A percentile compares a stretch with the other conserved stretches of the same genome.
phyloP scores from a whole-genome alignment of 1,140 invertebrate genomes.

The Bombus waltoni region DNA sequence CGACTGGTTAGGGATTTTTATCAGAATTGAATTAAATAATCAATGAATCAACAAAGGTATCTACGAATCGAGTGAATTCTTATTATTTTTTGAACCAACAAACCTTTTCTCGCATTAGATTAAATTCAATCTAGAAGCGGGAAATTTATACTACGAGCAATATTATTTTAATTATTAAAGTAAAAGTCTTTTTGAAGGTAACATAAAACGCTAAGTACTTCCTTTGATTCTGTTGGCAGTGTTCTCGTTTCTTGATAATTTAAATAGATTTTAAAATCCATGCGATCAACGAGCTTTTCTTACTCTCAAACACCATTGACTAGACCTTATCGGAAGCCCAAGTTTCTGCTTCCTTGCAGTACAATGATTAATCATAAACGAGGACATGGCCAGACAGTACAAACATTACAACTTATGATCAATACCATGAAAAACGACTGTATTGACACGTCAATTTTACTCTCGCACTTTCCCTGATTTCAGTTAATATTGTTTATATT shows the following conservation, averaged over 20 bases:
- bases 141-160: not conserved
- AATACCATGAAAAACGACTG: not conserved
- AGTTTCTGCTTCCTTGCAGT: slow-evolving; percentile 35
- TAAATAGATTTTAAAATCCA: slow-evolving; percentile 14
- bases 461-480: slow-evolving; percentile 32
- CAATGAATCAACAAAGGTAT: not conserved
- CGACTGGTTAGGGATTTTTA: not conserved
- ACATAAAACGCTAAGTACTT: slow-evolving; percentile 30
- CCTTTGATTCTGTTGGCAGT: slow-evolving; percentile 34
- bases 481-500: slow-evolving; percentile 19
- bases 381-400: slow-evolving; percentile 38
- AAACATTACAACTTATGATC: slow-evolving; percentile 2
- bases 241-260: slow-evolving; percentile 41
- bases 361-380: slow-evolving; percentile 47
- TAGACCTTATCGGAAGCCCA: slow-evolving; percentile 40
- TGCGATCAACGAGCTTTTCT: not conserved
- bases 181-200: slow-evolving; percentile 9
- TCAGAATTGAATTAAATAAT: not conserved
- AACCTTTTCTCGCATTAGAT: not conserved
- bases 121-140: not conserved
- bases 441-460: slow-evolving; percentile 24
- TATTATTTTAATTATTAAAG: slow-evolving; percentile 3
- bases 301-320: slow-evolving; percentile 42
- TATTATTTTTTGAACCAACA: not conserved
- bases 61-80: not conserved